Percentiles rank a stretch among this genome's conserved stretches.
phyloP scores from a whole-genome alignment of 2,888 invertebrate genomes.

The Stenoptilia bipunctidactyla region DNA sequence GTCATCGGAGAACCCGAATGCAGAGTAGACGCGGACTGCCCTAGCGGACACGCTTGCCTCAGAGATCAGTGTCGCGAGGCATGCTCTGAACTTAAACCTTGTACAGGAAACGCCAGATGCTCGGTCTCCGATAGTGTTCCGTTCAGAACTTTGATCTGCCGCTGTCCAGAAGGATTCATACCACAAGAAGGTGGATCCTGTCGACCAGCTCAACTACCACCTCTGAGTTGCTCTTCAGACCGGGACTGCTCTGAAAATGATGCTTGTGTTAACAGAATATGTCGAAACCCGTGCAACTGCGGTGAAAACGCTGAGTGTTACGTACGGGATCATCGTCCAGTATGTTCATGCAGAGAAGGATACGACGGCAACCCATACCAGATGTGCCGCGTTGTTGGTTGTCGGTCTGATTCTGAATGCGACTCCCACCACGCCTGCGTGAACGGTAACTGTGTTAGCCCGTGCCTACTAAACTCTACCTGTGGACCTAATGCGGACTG shows the following conservation, averaged over 20 bases:
- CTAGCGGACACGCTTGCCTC: conserved; percentile 85
- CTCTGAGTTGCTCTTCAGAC: conserved; percentile 84
- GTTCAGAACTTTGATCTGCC: conserved; percentile 89
- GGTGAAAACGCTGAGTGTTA: conserved; percentile 87
- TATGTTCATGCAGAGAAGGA: conserved; percentile 87
- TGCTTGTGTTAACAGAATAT: conserved; percentile 88
- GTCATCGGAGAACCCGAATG: conserved; percentile 76
- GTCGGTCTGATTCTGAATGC: conserved; percentile 86
- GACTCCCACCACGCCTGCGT: conserved; percentile 85
- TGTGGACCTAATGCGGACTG: conserved; percentile 90
- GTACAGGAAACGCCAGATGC: conserved; percentile 80
- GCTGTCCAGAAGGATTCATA: conserved; percentile 87
- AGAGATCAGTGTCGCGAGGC: conserved; percentile 83
- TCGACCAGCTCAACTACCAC: conserved; percentile 76
- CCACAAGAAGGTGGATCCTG: conserved; percentile 85
- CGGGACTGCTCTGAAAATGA: conserved; percentile 83
- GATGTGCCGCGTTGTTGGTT: conserved; percentile 84
- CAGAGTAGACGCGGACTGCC: conserved; percentile 82
- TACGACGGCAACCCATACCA: conserved; percentile 90
- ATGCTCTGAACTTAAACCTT: conserved; percentile 82
- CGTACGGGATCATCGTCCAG: conserved; percentile 86
- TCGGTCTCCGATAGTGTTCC: conserved; percentile 88
- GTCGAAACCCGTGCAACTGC: conserved; percentile 90
- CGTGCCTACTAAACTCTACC: conserved; percentile 83
- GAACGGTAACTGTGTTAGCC: conserved; percentile 87